These are phyloP conservation scores for Bombus vancouverensis DNA, from an alignment of 1,140 invertebrate species.

Conservation along the genomic window DNA sequence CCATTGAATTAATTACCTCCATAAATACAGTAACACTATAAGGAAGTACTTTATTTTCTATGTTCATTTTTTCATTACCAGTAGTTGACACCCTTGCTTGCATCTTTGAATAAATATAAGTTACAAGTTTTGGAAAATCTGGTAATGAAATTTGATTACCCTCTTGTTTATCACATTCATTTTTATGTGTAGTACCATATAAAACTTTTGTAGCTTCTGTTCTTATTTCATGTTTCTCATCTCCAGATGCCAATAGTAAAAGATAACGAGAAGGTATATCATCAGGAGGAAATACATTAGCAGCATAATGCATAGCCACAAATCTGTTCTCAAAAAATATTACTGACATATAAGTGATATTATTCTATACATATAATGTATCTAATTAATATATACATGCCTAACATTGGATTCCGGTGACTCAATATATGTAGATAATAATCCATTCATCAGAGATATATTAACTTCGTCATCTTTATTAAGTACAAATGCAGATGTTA, in stretches of 20 bases:
- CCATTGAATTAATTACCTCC: conserved; percentile 76
- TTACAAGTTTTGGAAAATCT: conserved; percentile 85
- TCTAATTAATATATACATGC: conserved; percentile 64
- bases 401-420: conserved; percentile 75
- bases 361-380: conserved; percentile 25
- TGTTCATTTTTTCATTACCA: conserved; percentile 82
- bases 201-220: conserved; percentile 88
- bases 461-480: conserved; percentile 73
- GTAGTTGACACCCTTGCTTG: conserved; percentile 83
- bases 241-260: conserved; percentile 92
- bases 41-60: conserved; percentile 83
- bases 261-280: conserved; percentile 92
- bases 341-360: conserved; percentile 83
- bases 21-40: conserved; percentile 82
- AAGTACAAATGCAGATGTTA: conserved; percentile 83
- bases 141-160: conserved; percentile 72
- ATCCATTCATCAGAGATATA: conserved; percentile 83
- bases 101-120: conserved; percentile 86
- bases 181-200: conserved; percentile 85
- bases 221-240: conserved; percentile 91
- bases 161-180: conserved; percentile 75
- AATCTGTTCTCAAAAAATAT: conserved; percentile 82
- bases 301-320: conserved; percentile 91
- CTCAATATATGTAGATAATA: conserved; percentile 80
- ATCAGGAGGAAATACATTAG: conserved; percentile 90